Conservation (phyloP, 2,797 vertebrate genomes). For the Hapalemur alaotrensis region DNA sequence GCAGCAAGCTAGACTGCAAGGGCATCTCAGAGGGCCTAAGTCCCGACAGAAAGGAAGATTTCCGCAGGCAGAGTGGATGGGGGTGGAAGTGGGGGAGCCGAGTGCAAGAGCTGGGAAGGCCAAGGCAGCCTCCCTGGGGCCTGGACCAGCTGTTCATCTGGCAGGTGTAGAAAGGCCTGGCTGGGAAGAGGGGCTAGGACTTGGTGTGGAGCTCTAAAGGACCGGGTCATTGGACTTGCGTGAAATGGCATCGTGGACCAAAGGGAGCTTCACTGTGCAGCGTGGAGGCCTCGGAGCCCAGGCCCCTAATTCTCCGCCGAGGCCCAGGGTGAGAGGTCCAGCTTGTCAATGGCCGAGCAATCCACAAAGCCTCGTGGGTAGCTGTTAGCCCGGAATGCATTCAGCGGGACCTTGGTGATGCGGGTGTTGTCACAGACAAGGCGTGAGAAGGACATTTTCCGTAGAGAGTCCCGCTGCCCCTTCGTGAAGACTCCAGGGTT, state of each 20-base stretch:
- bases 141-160: background rate
- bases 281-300: rapidly evolving
- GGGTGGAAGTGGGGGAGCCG: background rate
- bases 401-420: constrained; percentile 84
- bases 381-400: constrained; percentile 83
- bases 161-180: background rate
- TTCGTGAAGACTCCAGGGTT: constrained; percentile 87
- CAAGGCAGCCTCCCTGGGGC: background rate
- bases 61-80: background rate
- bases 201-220: background rate
- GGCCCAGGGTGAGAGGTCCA: constrained; percentile 88
- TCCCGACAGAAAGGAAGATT: background rate
- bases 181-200: background rate
- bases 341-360: constrained; percentile 77
- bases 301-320: constrained; percentile 29
- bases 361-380: constrained; percentile 69
- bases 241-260: constrained; percentile 41
- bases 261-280: background rate
- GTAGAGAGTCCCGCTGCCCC: constrained; percentile 82
- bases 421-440: constrained; percentile 93
- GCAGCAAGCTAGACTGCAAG: background rate
- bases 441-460: constrained; percentile 78
- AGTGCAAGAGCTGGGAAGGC: background rate
- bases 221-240: background rate
- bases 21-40: background rate